Percentiles rank a stretch among this genome's conserved stretches.
These are phyloP conservation scores for Hippolais icterina DNA, from an alignment of 2,113 vertebrate genomes.

Conservation along the genomic window DNA sequence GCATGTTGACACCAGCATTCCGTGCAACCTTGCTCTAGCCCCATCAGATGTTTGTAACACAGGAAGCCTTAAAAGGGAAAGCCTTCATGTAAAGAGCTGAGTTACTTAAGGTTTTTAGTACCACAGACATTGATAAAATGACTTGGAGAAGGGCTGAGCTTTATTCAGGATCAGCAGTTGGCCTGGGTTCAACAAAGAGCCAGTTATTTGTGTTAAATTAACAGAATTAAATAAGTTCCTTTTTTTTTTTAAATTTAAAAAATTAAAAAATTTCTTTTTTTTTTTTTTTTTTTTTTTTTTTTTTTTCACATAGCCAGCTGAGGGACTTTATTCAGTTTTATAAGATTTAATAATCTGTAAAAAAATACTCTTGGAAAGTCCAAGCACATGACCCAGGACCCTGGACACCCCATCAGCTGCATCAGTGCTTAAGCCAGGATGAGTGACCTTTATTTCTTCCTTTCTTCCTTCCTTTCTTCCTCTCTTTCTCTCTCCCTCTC, in stretches of 20 bases:
- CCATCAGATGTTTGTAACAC: neutral
- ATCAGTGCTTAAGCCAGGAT: neutral
- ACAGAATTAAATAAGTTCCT: neutral
- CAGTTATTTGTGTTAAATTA: neutral
- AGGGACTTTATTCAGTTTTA: neutral
- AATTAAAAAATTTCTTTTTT: too few relatives aligned
- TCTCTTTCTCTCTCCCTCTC: neutral
- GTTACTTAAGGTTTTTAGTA: neutral
- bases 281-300: too few relatives aligned
- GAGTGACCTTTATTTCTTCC: neutral
- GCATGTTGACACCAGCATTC: neutral
- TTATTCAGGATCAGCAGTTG: neutral
- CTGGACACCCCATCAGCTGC: neutral
- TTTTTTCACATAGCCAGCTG: fast-evolving
- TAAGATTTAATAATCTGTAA: neutral
- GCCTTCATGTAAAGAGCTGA: neutral
- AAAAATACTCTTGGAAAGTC: neutral
- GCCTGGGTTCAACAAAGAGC: neutral
- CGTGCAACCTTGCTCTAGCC: neutral
- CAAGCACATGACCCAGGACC: neutral
- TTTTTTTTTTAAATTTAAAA: too few relatives aligned
- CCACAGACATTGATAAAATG: neutral
- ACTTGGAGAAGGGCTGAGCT: neutral
- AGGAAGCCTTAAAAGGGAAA: neutral
- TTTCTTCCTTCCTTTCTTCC: neutral